Evolutionary conservation across 2,113 vertebrate genomes (phyloP).

Genomic region (Scatophagus argus): DNA sequence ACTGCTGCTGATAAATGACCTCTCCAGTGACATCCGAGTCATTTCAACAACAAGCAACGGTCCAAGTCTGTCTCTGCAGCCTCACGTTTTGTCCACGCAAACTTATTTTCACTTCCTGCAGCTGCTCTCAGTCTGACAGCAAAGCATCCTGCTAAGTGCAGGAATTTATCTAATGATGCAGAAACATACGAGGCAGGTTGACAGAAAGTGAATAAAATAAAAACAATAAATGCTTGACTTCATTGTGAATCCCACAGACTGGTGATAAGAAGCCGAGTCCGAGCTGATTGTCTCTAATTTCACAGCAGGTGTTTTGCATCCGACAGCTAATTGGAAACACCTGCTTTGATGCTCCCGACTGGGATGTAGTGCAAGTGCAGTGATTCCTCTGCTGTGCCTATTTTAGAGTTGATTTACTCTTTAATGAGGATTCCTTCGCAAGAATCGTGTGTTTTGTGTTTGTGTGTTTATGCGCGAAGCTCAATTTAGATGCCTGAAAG

Average conservation of each 20-base stretch:
- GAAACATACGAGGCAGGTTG: background rate
- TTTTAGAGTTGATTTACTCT: constrained; percentile 14
- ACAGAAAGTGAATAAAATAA: background rate
- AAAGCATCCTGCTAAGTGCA: background rate
- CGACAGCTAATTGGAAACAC: background rate
- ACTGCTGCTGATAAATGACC: background rate
- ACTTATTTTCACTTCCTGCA: background rate
- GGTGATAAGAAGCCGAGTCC: background rate
- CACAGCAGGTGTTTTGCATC: constrained; percentile 6
- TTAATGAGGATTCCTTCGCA: constrained; percentile 9
- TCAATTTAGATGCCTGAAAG: constrained; percentile 30
- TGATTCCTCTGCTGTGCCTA: background rate
- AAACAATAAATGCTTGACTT: background rate
- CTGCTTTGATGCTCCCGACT: background rate
- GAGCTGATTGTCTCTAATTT: background rate
- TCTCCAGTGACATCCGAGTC: background rate
- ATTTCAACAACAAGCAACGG: background rate
- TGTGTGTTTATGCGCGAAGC: constrained; percentile 25
- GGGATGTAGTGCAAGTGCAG: background rate
- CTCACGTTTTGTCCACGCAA: background rate
- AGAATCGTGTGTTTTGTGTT: constrained; percentile 7
- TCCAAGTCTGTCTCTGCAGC: background rate
- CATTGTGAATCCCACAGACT: too few species aligned
- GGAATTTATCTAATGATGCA: background rate
- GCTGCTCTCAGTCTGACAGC: background rate